Base-by-base conservation (phyloP, 2,797 vertebrate genomes). In the Pteropus rufus region DNA sequence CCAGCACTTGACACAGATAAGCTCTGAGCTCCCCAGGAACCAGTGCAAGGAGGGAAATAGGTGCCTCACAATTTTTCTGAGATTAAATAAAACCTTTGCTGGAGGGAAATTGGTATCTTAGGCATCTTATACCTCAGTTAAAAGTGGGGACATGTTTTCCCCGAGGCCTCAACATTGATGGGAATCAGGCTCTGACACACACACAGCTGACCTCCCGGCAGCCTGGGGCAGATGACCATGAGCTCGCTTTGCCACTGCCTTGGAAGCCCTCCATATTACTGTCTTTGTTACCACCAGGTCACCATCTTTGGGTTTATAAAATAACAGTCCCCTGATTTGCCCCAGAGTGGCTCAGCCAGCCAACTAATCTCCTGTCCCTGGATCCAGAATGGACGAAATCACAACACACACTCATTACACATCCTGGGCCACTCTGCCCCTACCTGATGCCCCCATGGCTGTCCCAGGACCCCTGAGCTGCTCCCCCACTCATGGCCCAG, bases 141-240 rank as follows among this genome's bases (percentile, higher is more conserved):
- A 60, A 90, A 52, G 29, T 54, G 23, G 18, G 16, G 3, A 34
- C 0, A 0, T 49, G 36, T 73, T 75, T 67, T 44, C 29, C 18
- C 5, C 0, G 1, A 69, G 10, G 39, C 49, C 52, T 79, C 39
- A 19, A 7, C 49, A 2, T 34, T 24, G 14, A 72, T 2, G 31
- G 29, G 29, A 90, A 10, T 11, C 0, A 0, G 64, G 29, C 56
- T 56, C 5, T 73, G 26, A 72, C 39, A 65, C 41, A 49, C n/a
- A 36, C 39, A 65, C 46, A 77, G 5, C 19, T n/a, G 29, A 77
- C n/a, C 5, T 4, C 23, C 29, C 0, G 1, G 65, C 18, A 76
- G 34, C 23, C 76, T 88, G 0, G 1, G 16, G 29, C 0, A 49
- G 2, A 39, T 3, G 39, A 52, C 29, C 69, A 4, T 1, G 1